Evolutionary conservation across 2,113 vertebrate genomes (phyloP).

Genomic region (Cichladusa arquata): DNA sequence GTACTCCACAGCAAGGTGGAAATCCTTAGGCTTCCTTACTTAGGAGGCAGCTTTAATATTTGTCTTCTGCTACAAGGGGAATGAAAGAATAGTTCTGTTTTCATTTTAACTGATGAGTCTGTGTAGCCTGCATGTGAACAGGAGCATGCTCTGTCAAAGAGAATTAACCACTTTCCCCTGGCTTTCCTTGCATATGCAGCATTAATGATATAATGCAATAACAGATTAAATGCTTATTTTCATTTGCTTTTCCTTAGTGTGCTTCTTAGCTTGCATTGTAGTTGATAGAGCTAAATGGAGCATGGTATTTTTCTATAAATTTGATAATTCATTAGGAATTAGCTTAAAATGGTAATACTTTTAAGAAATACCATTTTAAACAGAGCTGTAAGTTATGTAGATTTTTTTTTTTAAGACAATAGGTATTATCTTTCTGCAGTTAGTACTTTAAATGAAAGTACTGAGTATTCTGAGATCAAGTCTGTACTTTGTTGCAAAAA

Average conservation of each 20-base stretch:
- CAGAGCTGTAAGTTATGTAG: not conserved
- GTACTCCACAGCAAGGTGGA: not conserved
- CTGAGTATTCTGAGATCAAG: not conserved
- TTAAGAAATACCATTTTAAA: slow-evolving; percentile 11
- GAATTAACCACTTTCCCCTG: slow-evolving; percentile 48
- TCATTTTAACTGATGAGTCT: not conserved
- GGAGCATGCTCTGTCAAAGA: slow-evolving; percentile 85
- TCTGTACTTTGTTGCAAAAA: not conserved
- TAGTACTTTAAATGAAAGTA: not conserved
- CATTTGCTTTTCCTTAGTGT: slow-evolving; percentile 26
- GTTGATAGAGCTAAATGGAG: slow-evolving; percentile 19
- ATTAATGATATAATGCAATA: not conserved
- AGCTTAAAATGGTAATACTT: not conserved
- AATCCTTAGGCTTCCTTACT: slow-evolving; percentile 34
- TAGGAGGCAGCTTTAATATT: not conserved
- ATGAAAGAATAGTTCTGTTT: not conserved
- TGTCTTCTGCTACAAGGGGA: slow-evolving; percentile 49
- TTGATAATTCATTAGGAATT: not conserved
- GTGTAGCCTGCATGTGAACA: slow-evolving; percentile 75
- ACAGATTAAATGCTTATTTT: slow-evolving; percentile 1
- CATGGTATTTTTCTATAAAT: not conserved
- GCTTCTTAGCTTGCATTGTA: slow-evolving; percentile 38
- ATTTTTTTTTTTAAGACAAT: not conserved
- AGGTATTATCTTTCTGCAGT: not conserved
- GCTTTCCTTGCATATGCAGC: not conserved